Percentiles rank a stretch among this genome's conserved stretches.
phyloP scores from a whole-genome alignment of 2,797 vertebrate genomes.

The Chaetodon trifasciatus region DNA sequence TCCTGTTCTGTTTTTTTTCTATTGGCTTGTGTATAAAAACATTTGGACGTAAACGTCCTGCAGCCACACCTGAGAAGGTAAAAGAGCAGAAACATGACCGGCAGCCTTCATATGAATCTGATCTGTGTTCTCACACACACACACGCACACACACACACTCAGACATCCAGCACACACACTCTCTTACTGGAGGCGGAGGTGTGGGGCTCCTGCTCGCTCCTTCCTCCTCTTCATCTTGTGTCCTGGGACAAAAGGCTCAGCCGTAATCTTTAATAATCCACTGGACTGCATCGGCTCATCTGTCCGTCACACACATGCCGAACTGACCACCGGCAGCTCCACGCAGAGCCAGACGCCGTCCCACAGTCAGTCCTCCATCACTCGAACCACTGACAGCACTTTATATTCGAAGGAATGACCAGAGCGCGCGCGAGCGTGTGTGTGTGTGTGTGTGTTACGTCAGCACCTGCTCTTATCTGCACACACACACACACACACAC shows the following conservation, averaged over 20 bases:
- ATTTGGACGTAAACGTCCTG: not conserved
- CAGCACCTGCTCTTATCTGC: slow-evolving; percentile 60
- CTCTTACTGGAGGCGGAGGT: slow-evolving; percentile 94
- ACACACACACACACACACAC: slow-evolving; percentile 50
- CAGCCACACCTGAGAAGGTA: not conserved
- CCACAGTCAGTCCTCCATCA: slow-evolving; percentile 11
- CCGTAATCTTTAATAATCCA: slow-evolving; percentile 74
- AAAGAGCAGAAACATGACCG: not conserved
- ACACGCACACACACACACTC: slow-evolving; percentile 5
- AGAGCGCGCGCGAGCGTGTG: not conserved
- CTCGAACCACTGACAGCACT: not conserved
- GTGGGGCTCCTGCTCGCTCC: slow-evolving; percentile 88
- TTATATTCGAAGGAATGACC: slow-evolving; percentile 27
- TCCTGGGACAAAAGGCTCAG: slow-evolving; percentile 69
- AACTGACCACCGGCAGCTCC: not conserved
- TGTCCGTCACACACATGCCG: slow-evolving; percentile 29
- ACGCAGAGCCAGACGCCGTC: not conserved
- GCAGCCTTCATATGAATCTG: not conserved
- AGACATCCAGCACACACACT: not conserved
- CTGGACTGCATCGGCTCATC: slow-evolving; percentile 43
- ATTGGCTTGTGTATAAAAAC: not conserved
- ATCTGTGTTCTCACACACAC: not conserved
- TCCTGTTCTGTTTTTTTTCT: no score
- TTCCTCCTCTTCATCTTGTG: slow-evolving; percentile 91
- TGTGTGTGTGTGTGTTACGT: slow-evolving; percentile 12